Evolutionary conservation across 2,888 invertebrate genomes (phyloP).

Genomic region (Leptura quadrifasciata): DNA sequence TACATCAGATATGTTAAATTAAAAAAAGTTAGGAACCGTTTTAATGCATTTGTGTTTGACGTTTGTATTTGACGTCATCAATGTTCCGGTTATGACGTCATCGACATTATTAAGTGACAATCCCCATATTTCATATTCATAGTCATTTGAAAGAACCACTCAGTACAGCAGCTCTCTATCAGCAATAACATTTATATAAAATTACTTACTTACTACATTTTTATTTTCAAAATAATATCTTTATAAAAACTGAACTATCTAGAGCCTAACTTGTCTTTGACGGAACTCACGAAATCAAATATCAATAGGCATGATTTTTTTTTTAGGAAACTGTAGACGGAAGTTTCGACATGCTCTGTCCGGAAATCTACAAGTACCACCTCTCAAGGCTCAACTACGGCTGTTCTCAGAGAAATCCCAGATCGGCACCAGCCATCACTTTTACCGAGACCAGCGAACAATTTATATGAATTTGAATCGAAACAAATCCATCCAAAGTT

Average conservation of each 20-base stretch:
- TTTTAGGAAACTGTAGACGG: constrained; percentile 60
- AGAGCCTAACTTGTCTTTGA: no score
- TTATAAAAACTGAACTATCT: no score
- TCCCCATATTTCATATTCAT: no score
- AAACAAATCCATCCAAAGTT: constrained; percentile 40
- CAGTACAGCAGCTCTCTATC: no score
- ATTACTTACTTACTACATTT: no score
- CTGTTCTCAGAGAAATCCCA: constrained; percentile 68
- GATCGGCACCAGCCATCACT: constrained; percentile 79
- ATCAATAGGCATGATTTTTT: constrained; percentile 1
- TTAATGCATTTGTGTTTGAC: no score
- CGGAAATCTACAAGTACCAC: constrained; percentile 55
- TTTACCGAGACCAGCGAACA: constrained; percentile 71
- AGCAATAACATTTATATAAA: no score
- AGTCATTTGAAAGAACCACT: no score
- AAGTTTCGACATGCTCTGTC: constrained; percentile 55
- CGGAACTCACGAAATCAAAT: constrained; percentile 18
- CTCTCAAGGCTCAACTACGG: constrained; percentile 52
- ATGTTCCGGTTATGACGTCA: no score
- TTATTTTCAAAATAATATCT: no score
- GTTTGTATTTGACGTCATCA: no score
- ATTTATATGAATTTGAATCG: constrained; percentile 46
- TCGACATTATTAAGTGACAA: no score
- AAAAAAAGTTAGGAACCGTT: neutral
- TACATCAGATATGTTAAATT: constrained; percentile 34